These are phyloP conservation scores for Coracias cyanogaster DNA, from an alignment of 2,797 vertebrate species.

Conservation along the genomic window DNA sequence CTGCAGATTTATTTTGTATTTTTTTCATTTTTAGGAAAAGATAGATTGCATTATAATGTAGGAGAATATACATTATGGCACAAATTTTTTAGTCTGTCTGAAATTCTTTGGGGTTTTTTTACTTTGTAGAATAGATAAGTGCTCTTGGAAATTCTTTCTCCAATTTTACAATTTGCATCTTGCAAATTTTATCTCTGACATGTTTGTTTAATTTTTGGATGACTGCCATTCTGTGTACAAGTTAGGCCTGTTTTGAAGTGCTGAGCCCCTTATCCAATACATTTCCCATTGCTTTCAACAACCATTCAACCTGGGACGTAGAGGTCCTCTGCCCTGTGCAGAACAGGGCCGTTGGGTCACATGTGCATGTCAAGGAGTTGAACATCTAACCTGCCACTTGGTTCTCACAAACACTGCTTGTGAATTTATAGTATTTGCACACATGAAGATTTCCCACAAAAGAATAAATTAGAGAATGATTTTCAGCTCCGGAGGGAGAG, in stretches of 20 bases:
- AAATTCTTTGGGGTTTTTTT: background rate
- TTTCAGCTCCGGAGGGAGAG: background rate
- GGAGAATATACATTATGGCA: background rate
- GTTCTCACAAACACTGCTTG: background rate
- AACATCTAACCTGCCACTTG: background rate
- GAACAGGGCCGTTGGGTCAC: background rate
- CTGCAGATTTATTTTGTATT: background rate
- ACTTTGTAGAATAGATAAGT: background rate
- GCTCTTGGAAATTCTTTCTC: background rate
- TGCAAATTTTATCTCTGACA: constrained; percentile 44
- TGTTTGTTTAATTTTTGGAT: constrained; percentile 40
- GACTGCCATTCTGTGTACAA: background rate
- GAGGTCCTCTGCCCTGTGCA: background rate
- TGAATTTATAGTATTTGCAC: background rate
- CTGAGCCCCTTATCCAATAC: constrained; percentile 21
- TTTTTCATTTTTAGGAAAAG: background rate
- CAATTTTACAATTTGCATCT: background rate
- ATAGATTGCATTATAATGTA: background rate
- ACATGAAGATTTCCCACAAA: background rate
- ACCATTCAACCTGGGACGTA: background rate
- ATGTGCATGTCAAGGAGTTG: background rate
- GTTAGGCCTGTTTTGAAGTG: background rate
- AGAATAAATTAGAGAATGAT: background rate
- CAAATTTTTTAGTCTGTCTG: background rate
- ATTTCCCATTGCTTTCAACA: constrained; percentile 45